These are phyloP conservation scores for Ciconia nigra DNA, from an alignment of 2,797 vertebrate species.

Conservation along the genomic window DNA sequence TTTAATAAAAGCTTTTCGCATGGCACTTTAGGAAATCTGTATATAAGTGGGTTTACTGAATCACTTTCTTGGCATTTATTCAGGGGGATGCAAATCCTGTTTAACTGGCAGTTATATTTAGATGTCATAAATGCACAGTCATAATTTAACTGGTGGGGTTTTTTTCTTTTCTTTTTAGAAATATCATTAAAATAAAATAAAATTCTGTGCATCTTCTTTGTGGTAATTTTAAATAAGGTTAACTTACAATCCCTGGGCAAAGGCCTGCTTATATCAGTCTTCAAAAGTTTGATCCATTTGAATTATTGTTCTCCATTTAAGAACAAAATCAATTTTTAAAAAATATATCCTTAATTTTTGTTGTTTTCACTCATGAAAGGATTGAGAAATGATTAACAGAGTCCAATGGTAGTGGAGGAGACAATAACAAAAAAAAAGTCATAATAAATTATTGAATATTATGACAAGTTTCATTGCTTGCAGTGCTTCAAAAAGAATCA, in stretches of 20 bases:
- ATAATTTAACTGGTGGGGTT: conserved; percentile 28
- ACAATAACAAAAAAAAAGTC: not conserved
- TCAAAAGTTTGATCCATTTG: not conserved
- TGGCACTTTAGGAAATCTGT: conserved; percentile 71
- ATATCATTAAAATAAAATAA: conserved; percentile 37
- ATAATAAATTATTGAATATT: not conserved
- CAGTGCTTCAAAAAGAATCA: not conserved
- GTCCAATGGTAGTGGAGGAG: not conserved
- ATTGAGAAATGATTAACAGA: conserved; percentile 28
- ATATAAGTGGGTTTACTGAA: conserved; percentile 74
- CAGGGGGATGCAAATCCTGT: conserved; percentile 67
- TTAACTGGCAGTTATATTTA: conserved; percentile 68
- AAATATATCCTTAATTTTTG: not conserved
- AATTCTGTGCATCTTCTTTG: not conserved
- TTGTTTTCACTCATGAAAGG: conserved; percentile 22
- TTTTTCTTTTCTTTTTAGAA: conserved; percentile 3
- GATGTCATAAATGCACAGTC: conserved; percentile 59
- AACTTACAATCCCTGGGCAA: not conserved
- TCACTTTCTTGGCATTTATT: conserved; percentile 72
- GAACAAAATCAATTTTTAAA: not conserved
- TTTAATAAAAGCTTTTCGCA: conserved; percentile 73
- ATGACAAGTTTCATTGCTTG: not conserved
- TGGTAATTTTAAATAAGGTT: conserved; percentile 16
- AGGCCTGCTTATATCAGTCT: not conserved
- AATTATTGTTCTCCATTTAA: not conserved